Evolutionary conservation across 2,888 invertebrate species (phyloP).

Genomic region (Opisthograptis luteolata): DNA sequence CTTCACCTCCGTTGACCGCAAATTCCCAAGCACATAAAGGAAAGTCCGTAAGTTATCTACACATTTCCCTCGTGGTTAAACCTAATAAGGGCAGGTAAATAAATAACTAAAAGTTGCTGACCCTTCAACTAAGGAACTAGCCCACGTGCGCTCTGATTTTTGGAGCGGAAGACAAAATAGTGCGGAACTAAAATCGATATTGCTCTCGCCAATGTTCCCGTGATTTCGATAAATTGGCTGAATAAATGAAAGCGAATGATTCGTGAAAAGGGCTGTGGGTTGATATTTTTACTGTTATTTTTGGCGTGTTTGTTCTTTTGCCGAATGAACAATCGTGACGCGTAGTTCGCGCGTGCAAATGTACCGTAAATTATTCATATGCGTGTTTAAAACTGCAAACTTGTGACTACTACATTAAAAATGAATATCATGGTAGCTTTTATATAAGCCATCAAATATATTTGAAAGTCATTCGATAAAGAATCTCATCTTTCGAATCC

Average conservation of each 20-base stretch:
- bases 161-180: slow-evolving; percentile 24
- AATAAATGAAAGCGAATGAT: slow-evolving; percentile 12
- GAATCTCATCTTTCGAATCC: background rate
- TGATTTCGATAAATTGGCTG: slow-evolving; percentile 17
- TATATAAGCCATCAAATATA: background rate
- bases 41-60: slow-evolving; percentile 30
- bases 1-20: slow-evolving; percentile 14
- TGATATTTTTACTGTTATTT: slow-evolving; percentile 5
- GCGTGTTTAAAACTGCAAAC: no score
- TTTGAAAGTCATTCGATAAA: background rate
- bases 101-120: slow-evolving; percentile 37
- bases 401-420: no score
- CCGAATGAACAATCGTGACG: no score
- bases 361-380: no score
- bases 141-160: slow-evolving; percentile 32
- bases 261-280: slow-evolving; percentile 5
- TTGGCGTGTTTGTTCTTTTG: slow-evolving; percentile 3
- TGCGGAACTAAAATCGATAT: slow-evolving; percentile 20
- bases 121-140: slow-evolving; percentile 31
- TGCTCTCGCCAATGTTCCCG: slow-evolving; percentile 12
- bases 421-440: no score
- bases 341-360: no score
- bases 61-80: slow-evolving; percentile 27
- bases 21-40: slow-evolving; percentile 17
- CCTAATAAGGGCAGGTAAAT: slow-evolving; percentile 37